Percentiles rank a stretch among this genome's conserved stretches.
These are phyloP conservation scores for Oenanthe oenanthe DNA, from an alignment of 2,113 vertebrate genomes.

Conservation along the genomic window DNA sequence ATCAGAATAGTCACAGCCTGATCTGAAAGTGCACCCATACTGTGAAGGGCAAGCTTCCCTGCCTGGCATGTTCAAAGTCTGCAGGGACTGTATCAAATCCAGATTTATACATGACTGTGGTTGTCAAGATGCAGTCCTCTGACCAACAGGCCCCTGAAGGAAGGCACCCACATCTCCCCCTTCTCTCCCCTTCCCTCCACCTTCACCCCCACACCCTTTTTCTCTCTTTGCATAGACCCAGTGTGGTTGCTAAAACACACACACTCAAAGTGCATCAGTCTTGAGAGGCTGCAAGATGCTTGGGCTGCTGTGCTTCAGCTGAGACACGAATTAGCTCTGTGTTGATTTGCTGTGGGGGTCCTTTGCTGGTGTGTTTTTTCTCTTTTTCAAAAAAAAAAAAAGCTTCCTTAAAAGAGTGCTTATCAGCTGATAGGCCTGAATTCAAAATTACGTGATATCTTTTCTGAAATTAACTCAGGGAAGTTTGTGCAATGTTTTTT, in stretches of 20 bases:
- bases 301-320: slow-evolving; percentile 11
- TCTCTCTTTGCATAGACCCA: background rate
- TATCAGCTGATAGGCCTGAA: background rate
- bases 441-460: background rate
- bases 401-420: background rate
- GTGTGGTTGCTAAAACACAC: background rate
- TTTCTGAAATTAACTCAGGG: background rate
- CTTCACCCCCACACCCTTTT: background rate
- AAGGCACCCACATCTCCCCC: background rate
- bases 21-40: slow-evolving; percentile 8
- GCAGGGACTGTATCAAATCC: background rate
- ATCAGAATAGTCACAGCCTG: slow-evolving; percentile 7
- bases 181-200: background rate
- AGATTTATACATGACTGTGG: background rate
- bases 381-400: background rate
- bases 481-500: background rate
- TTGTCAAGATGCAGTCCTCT: background rate
- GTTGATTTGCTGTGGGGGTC: background rate
- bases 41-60: slow-evolving; percentile 50
- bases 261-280: background rate
- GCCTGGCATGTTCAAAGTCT: slow-evolving; percentile 12
- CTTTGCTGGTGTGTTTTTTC: background rate
- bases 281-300: background rate
- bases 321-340: background rate
- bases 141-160: background rate